Evolutionary conservation across 2,113 vertebrate species (phyloP).

Genomic region (Lophotis ruficrista): DNA sequence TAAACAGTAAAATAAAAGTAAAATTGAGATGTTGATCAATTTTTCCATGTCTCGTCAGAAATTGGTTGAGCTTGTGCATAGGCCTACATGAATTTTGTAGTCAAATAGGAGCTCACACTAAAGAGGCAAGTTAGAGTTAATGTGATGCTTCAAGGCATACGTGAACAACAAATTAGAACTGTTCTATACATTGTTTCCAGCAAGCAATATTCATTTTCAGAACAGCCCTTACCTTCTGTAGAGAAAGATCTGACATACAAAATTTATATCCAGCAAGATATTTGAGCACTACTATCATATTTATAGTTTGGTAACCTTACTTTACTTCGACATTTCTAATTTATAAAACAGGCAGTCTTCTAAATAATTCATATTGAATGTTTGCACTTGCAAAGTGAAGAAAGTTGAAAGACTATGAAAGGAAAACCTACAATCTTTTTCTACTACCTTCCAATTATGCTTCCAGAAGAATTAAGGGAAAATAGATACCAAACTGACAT

Average conservation of each 20-base stretch:
- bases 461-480: background rate
- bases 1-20: background rate
- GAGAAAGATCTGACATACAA: background rate
- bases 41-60: background rate
- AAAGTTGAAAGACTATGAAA: background rate
- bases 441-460: background rate
- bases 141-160: fast-evolving
- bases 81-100: background rate
- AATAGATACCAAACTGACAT: background rate
- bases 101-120: background rate
- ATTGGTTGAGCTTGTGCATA: background rate
- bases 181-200: background rate
- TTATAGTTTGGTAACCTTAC: constrained; percentile 18
- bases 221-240: background rate
- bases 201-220: background rate
- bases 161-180: background rate
- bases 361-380: constrained; percentile 47
- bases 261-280: background rate
- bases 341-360: background rate
- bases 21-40: background rate
- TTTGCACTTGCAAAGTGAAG: constrained; percentile 2
- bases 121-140: background rate
- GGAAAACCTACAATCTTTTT: background rate
- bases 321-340: constrained; percentile 34
- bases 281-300: constrained; percentile 17